Evolutionary conservation across 2,113 vertebrate genomes (phyloP).

Genomic region (Acanthisitta chloris): DNA sequence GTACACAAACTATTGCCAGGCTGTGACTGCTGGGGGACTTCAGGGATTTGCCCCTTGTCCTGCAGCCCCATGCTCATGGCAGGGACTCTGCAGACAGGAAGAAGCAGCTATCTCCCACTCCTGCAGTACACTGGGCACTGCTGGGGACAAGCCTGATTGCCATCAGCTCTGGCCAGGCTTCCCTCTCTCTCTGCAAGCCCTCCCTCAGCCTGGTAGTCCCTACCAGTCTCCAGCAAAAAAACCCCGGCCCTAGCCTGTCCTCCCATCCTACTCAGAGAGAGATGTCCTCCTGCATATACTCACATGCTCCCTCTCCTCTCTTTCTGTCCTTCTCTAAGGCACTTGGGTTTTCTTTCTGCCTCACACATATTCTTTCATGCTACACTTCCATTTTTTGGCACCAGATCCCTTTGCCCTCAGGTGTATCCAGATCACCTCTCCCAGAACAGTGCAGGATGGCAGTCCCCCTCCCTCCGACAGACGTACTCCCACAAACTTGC

Average conservation of each 20-base stretch:
- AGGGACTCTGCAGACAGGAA: neutral
- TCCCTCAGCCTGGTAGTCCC: neutral
- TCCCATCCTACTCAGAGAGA: neutral
- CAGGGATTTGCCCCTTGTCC: neutral
- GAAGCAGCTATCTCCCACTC: neutral
- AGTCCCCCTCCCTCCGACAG: neutral
- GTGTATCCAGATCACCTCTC: neutral
- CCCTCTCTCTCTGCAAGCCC: accelerated
- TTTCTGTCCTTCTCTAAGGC: neutral
- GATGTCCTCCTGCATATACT: neutral
- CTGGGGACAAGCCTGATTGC: accelerated
- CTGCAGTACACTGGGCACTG: neutral
- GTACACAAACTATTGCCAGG: neutral
- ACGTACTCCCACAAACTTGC: neutral
- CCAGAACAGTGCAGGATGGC: neutral
- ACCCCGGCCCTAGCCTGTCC: neutral
- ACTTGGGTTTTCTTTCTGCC: neutral
- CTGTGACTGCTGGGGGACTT: neutral
- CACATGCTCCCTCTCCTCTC: neutral
- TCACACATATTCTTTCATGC: neutral
- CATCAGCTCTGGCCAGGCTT: neutral
- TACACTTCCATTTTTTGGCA: neutral
- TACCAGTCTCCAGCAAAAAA: neutral
- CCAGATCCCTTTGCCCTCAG: neutral
- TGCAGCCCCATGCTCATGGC: neutral